phyloP scores from a whole-genome alignment of 2,888 invertebrate species.

The Rhimphoctona megacephalus region DNA sequence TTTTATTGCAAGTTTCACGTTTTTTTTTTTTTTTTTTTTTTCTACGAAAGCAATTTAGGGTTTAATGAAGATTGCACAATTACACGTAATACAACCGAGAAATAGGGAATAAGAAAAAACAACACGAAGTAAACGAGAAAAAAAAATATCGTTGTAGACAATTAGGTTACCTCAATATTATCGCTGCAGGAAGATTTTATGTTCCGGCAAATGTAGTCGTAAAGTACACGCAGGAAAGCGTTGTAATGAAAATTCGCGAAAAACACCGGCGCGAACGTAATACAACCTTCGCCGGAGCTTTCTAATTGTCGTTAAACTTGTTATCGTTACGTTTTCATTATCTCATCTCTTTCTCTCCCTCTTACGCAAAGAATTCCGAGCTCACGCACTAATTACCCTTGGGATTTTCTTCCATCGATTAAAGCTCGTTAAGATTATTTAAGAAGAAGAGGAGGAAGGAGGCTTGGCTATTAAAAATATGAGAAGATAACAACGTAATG shows the following conservation, averaged over 20 bases:
- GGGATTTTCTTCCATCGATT: slow-evolving; percentile 65
- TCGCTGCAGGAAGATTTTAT: slow-evolving; percentile 28
- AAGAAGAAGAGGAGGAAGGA: slow-evolving; percentile 26
- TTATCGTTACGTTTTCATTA: slow-evolving; percentile 72
- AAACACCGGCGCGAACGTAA: slow-evolving; percentile 67
- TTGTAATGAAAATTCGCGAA: slow-evolving; percentile 68
- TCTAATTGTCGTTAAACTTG: slow-evolving; percentile 69
- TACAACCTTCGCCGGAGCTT: slow-evolving; percentile 67
- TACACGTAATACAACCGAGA: slow-evolving; percentile 5
- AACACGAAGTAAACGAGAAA: not conserved
- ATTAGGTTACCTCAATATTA: slow-evolving; percentile 28
- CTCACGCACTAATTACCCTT: slow-evolving; percentile 64
- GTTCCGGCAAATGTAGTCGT: not conserved
- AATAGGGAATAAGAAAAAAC: not conserved
- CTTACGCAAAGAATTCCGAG: slow-evolving; percentile 9
- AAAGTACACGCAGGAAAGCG: slow-evolving; percentile 16
- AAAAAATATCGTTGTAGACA: slow-evolving; percentile 1
- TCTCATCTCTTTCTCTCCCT: slow-evolving; percentile 64
- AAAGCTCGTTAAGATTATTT: slow-evolving; percentile 58
- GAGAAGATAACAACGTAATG: slow-evolving; percentile 30
- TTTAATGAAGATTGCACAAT: slow-evolving; percentile 38
- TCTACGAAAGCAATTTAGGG: not conserved
- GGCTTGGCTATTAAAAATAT: slow-evolving; percentile 23
- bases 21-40: not conserved
- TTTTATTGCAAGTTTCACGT: not conserved